Conservation (phyloP, 1,140 invertebrate genomes). For the Lasaia peninsularis region DNA sequence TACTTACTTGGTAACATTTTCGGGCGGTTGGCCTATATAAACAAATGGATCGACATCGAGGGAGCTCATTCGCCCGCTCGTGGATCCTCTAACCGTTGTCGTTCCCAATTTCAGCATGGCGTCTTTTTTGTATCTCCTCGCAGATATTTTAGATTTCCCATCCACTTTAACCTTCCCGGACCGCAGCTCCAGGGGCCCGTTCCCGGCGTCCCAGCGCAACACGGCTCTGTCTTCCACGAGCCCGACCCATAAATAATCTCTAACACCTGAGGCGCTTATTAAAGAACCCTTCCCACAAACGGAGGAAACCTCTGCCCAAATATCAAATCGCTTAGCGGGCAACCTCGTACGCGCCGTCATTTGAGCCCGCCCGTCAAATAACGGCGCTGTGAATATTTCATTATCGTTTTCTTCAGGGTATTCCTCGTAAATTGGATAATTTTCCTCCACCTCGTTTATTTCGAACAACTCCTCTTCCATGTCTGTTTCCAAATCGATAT, state of each 20-base stretch:
- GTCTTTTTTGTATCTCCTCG: conserved; percentile 63
- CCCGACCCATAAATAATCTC: conserved; percentile 68
- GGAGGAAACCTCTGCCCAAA: conserved; percentile 66
- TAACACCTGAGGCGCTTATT: conserved; percentile 56
- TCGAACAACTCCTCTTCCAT: conserved; percentile 43
- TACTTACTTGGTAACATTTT: conserved; percentile 60
- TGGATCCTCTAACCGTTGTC: conserved; percentile 44
- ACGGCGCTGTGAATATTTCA: conserved; percentile 50
- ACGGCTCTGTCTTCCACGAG: conserved; percentile 49
- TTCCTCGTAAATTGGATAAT: conserved; percentile 58
- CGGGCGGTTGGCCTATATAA: conserved; percentile 56
- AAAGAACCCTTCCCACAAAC: conserved; percentile 58
- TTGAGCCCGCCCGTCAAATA: conserved; percentile 57
- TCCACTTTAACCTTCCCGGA: conserved; percentile 55
- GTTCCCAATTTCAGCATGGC: conserved; percentile 53
- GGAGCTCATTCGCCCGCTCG: conserved; percentile 59
- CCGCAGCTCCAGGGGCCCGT: conserved; percentile 49
- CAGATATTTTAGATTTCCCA: conserved; percentile 54
- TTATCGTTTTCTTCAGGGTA: conserved; percentile 47
- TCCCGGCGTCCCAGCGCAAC: conserved; percentile 60
- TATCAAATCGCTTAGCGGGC: conserved; percentile 64
- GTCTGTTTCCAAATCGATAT: conserved; percentile 34
- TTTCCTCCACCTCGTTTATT: conserved; percentile 53
- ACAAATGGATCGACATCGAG: conserved; percentile 59
- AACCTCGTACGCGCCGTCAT: conserved; percentile 52